These are phyloP conservation scores for Morone chrysops DNA, from an alignment of 2,113 vertebrate genomes.

Conservation along the genomic window DNA sequence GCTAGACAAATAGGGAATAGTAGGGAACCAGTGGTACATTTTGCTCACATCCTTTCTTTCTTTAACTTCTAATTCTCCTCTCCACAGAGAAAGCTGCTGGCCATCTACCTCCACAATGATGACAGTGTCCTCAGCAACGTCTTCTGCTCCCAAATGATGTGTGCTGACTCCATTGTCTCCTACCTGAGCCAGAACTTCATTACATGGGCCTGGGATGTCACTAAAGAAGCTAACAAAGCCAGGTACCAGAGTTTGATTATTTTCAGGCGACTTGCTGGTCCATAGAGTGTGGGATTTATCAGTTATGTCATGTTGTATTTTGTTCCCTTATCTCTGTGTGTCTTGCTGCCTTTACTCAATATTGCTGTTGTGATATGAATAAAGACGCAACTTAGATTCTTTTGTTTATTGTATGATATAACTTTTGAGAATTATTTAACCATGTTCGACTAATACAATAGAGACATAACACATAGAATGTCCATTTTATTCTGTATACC, in stretches of 20 bases:
- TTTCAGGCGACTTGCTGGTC: background rate
- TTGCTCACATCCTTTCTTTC: constrained; percentile 12
- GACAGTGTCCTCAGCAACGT: constrained; percentile 99
- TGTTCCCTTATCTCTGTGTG: background rate
- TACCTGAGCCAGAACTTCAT: constrained; percentile 99
- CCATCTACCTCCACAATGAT: constrained; percentile 99
- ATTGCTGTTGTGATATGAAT: background rate
- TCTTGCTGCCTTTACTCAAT: background rate
- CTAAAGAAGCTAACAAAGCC: constrained; percentile 97
- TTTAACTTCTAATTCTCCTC: background rate
- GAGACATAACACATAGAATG: background rate
- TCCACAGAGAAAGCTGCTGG: constrained; percentile 97
- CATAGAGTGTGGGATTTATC: background rate
- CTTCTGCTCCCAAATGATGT: constrained; percentile 99
- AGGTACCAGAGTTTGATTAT: constrained; percentile 81
- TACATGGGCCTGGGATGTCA: constrained; percentile 99
- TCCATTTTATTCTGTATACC: background rate
- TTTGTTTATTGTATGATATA: background rate
- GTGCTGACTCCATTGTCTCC: constrained; percentile 97
- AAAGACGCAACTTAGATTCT: background rate
- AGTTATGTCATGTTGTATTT: background rate
- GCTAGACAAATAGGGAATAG: background rate
- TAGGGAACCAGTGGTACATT: background rate
- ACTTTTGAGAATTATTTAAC: background rate
- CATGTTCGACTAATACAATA: background rate